Percentiles rank a stretch among this genome's conserved stretches.
phyloP scores from a whole-genome alignment of 2,113 vertebrate genomes.

The Sterrhoptilus dennistouni region DNA sequence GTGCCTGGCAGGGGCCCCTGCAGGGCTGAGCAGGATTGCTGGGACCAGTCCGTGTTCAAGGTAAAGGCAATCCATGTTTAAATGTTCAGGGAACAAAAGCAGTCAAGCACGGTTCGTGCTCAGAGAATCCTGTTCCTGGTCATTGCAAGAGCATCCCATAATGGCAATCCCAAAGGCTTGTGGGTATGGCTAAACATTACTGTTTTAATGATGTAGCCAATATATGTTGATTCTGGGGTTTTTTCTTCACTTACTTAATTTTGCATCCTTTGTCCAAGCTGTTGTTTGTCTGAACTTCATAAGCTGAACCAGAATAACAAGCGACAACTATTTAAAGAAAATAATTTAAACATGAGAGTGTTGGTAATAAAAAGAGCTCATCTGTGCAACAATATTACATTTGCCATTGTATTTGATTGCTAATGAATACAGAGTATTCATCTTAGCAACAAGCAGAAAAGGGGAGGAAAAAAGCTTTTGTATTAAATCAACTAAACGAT shows the following conservation, averaged over 20 bases:
- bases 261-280: not conserved
- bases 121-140: not conserved
- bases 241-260: not conserved
- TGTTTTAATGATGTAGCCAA: not conserved
- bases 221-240: not conserved
- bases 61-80: not conserved
- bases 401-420: slow-evolving; percentile 69
- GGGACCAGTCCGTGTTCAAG: not conserved
- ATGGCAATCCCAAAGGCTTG: not conserved
- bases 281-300: not conserved
- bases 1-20: not conserved
- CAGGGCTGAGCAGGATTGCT: not conserved
- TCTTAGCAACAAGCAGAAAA: slow-evolving; percentile 63
- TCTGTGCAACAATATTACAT: slow-evolving; percentile 58
- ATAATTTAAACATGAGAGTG: slow-evolving; percentile 64
- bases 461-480: slow-evolving; percentile 50
- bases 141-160: not conserved
- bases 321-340: slow-evolving; percentile 65
- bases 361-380: slow-evolving; percentile 56
- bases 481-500: slow-evolving; percentile 75
- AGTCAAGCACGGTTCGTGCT: not conserved
- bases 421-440: slow-evolving; percentile 71
- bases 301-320: slow-evolving; percentile 13
- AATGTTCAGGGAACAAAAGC: not conserved
- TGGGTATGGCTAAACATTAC: not conserved